Conservation (phyloP, 1,140 invertebrate species). For the Octopus sinensis region DNA sequence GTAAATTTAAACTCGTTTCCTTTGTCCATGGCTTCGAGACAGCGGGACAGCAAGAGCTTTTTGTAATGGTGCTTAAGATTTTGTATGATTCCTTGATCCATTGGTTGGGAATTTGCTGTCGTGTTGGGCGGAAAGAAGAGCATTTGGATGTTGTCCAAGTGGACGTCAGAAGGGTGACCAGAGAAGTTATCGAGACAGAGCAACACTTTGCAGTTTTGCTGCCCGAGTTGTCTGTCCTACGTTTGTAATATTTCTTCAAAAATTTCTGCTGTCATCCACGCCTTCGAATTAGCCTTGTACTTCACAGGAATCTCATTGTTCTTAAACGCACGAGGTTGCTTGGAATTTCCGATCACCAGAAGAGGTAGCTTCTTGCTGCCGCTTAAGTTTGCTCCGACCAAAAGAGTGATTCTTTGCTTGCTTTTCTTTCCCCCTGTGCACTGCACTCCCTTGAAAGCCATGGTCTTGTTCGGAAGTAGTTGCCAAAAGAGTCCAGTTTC, state of each 20-base stretch:
- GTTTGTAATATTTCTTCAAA: slow-evolving; percentile 28
- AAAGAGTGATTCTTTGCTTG: slow-evolving; percentile 33
- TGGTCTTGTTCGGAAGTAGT: slow-evolving; percentile 29
- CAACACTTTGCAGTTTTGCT: slow-evolving; percentile 22
- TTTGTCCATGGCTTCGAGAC: neutral
- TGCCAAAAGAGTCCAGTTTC: slow-evolving; percentile 36
- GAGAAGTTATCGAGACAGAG: slow-evolving; percentile 28
- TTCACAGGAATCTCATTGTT: slow-evolving; percentile 28
- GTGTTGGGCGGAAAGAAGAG: slow-evolving; percentile 28
- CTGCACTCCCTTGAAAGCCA: slow-evolving; percentile 26
- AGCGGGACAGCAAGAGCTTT: neutral
- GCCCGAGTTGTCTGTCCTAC: slow-evolving; percentile 25
- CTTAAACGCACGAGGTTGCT: slow-evolving; percentile 57
- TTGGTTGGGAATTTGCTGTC: slow-evolving; percentile 30
- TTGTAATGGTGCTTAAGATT: neutral
- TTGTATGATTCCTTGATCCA: slow-evolving; percentile 32
- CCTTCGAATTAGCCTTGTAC: slow-evolving; percentile 25
- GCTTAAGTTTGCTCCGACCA: slow-evolving; percentile 27
- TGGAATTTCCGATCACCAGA: slow-evolving; percentile 57
- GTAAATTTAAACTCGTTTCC: neutral
- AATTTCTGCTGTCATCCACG: slow-evolving; percentile 2
- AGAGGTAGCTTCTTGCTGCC: slow-evolving; percentile 53
- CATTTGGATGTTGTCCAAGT: slow-evolving; percentile 22
- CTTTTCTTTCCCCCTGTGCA: slow-evolving; percentile 32
- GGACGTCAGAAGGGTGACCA: slow-evolving; percentile 24